A percentile compares a stretch with the other conserved stretches of the same genome.
Conservation (phyloP, 2,113 vertebrate species). For the Calyptommatus sinebrachiatus region DNA sequence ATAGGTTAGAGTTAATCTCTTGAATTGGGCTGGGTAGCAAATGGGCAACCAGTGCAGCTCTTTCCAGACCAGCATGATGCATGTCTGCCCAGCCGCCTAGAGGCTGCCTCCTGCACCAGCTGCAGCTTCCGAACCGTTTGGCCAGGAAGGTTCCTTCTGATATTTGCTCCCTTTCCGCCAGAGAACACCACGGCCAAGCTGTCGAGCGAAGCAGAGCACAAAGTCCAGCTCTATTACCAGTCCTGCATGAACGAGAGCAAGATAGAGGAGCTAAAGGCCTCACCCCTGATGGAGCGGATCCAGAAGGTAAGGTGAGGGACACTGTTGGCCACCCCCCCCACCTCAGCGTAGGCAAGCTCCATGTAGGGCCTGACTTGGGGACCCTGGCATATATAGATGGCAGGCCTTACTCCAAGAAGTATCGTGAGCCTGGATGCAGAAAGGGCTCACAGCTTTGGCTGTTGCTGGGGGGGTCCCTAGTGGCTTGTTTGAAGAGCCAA, state of each 20-base stretch:
- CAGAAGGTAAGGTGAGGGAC: slow-evolving; percentile 72
- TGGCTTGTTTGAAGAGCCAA: no score
- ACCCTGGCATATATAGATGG: no score
- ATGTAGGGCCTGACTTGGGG: no score
- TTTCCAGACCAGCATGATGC: no score
- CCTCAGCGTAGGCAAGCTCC: no score
- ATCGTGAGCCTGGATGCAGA: no score
- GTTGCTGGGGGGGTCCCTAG: neutral
- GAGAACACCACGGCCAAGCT: slow-evolving; percentile 83
- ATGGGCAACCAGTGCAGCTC: neutral
- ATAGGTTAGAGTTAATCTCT: neutral
- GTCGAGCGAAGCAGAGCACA: slow-evolving; percentile 84
- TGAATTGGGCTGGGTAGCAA: neutral
- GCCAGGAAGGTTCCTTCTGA: neutral
- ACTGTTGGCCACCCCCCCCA: no score
- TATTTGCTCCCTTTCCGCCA: slow-evolving; percentile 43
- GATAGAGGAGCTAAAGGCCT: slow-evolving; percentile 85
- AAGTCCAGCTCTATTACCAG: slow-evolving; percentile 89
- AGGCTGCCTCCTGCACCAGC: no score
- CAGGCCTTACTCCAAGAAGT: no score
- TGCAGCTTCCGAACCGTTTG: no score
- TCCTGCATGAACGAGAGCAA: slow-evolving; percentile 94
- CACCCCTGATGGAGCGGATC: slow-evolving; percentile 86
- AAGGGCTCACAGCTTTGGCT: no score
- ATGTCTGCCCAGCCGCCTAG: no score